phyloP scores from a whole-genome alignment of 2,113 vertebrate species.

The Donacobius atricapilla region DNA sequence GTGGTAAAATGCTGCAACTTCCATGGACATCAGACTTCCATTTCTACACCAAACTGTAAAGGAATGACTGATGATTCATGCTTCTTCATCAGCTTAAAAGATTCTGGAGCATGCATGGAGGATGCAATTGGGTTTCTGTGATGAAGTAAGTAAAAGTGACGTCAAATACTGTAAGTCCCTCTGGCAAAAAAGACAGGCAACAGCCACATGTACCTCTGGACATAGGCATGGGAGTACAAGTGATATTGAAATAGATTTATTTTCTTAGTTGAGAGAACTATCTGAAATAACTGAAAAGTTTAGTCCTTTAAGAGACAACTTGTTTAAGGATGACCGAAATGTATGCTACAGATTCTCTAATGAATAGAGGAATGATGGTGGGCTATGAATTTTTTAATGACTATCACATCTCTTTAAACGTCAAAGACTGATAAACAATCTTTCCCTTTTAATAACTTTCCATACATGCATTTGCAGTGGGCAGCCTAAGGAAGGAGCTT shows the following conservation, averaged over 20 bases:
- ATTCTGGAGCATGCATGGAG: background rate
- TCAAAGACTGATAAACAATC: background rate
- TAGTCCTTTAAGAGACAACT: background rate
- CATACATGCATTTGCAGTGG: background rate
- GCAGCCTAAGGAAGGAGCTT: background rate
- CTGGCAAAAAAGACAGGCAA: background rate
- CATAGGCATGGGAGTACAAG: background rate
- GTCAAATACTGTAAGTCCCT: background rate
- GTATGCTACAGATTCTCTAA: background rate
- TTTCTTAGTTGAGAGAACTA: background rate
- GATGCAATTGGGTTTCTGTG: background rate
- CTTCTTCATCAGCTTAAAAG: background rate
- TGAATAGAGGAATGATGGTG: background rate
- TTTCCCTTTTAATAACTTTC: background rate
- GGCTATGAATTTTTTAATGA: background rate
- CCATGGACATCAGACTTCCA: rapidly evolving
- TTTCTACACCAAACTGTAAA: background rate
- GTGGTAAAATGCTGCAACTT: background rate
- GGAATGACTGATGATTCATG: background rate
- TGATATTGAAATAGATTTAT: background rate
- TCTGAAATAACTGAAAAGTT: background rate
- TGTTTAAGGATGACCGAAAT: background rate
- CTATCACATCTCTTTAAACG: background rate
- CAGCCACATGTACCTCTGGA: background rate
- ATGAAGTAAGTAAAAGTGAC: background rate